Base-by-base conservation (phyloP, 2,888 invertebrate genomes). In the Hedya salicella region DNA sequence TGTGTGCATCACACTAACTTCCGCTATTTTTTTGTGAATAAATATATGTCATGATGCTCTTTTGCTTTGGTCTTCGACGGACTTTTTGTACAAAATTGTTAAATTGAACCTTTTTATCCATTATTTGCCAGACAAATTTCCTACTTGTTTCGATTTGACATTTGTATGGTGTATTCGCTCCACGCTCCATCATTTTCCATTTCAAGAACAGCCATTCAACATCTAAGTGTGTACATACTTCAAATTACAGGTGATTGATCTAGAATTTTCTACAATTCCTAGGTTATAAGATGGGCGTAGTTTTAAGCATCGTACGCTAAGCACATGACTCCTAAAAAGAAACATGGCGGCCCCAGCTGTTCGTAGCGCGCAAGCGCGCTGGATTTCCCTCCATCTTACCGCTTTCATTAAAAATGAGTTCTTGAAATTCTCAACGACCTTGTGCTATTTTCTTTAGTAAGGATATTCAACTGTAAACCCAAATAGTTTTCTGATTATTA, bases 341-440 rank as follows among this genome's bases (percentile, higher is more conserved):
- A 36, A 91, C 69, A 91, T 91, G 91, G 91, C 78, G 68, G 81
- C 80, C 75, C 74, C 91, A 91, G 91, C 91, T 91, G 90, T 89
- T 88, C 72, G 30, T 46, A 67, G 60, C 70, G 72, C 89, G 90
- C 91, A 81, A 80, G 91, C 90, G 91, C 75, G 74, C 17, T 85
- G 64, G 36, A 70, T 88, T 91, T 90, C 91, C 83, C 88, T 90
- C 91, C 88, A 88, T 88, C 79, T 87, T 88, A 85, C 78, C 79
- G 71, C 74, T 76, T 75, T 71, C 69, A 70, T 61, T 39, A 68
- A 60, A 61, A 56, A 60, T 65, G n/a, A 48, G 40, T 46, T 60
- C 64, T 52, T 17, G 49, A 53, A 65, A 59, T 65, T 50, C 42
- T 64, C 16, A 30, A 46, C 25, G 62, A 62, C 65, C 59, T 65